These are phyloP conservation scores for Actenoides hombroni DNA, from an alignment of 2,113 vertebrate genomes.

Conservation along the genomic window DNA sequence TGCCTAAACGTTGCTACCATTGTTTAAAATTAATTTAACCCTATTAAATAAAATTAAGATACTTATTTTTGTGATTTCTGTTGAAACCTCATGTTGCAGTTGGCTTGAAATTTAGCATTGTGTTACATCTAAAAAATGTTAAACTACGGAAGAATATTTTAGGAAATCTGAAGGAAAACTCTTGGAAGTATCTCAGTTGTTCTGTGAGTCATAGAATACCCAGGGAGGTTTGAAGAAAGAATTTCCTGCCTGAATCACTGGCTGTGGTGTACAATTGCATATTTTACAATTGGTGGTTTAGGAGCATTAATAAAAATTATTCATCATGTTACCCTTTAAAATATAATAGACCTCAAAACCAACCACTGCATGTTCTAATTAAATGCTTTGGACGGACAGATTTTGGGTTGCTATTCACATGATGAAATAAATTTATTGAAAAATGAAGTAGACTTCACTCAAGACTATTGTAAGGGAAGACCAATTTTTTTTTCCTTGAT, in stretches of 20 bases:
- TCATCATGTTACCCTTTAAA: background rate
- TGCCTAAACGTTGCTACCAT: background rate
- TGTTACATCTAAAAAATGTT: conserved; percentile 27
- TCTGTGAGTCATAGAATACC: conserved; percentile 45
- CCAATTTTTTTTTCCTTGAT: background rate
- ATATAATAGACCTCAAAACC: background rate
- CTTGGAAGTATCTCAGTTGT: conserved; percentile 40
- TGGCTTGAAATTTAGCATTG: background rate
- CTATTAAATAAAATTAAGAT: background rate
- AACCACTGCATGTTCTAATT: background rate
- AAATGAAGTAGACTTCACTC: background rate
- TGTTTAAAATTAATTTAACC: background rate
- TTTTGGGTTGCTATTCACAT: background rate
- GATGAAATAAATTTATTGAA: background rate
- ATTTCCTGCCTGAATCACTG: conserved; percentile 53
- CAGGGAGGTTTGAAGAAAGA: background rate
- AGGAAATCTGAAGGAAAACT: conserved; percentile 28
- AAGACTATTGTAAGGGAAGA: background rate
- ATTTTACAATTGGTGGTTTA: conserved; percentile 14
- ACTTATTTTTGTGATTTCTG: background rate
- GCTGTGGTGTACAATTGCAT: background rate
- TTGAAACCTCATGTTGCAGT: background rate
- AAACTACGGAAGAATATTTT: conserved; percentile 23
- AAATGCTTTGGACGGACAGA: background rate
- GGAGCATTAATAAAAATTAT: background rate